Conservation (phyloP, 1,140 invertebrate genomes). For the Drosophila ficusphila region DNA sequence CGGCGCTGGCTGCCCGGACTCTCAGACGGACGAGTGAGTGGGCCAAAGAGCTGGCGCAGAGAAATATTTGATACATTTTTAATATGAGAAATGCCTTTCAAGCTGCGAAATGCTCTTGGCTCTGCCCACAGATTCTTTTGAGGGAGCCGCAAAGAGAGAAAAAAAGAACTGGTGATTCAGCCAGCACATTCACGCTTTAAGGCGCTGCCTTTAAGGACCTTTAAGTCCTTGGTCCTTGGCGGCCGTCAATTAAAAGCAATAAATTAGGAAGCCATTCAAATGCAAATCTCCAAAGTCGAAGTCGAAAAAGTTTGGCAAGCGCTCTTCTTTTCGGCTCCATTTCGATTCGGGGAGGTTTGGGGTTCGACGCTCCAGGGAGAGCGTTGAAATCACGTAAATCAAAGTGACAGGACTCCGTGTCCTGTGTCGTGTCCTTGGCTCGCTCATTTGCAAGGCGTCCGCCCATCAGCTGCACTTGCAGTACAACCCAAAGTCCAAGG, state of each 20-base stretch:
- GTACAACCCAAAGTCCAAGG: conserved; percentile 23
- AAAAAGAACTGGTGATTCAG: neutral
- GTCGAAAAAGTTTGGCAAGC: conserved; percentile 51
- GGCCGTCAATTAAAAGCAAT: conserved; percentile 65
- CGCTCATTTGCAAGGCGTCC: conserved; percentile 23
- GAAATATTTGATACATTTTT: conserved; percentile 81
- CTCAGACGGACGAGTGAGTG: conserved; percentile 16
- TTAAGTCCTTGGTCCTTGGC: conserved; percentile 40
- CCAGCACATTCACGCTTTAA: conserved; percentile 43
- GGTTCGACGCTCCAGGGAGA: neutral
- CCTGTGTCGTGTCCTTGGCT: conserved; percentile 25
- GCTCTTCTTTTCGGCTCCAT: conserved; percentile 1
- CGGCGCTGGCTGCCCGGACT: conserved; percentile 40
- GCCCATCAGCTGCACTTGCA: conserved; percentile 30
- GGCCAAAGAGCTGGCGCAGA: conserved; percentile 41
- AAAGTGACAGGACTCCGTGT: conserved; percentile 58
- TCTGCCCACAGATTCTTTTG: conserved; percentile 52
- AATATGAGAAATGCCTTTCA: conserved; percentile 80
- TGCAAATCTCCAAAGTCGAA: conserved; percentile 58
- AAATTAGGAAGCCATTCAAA: conserved; percentile 71
- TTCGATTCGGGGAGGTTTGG: no score
- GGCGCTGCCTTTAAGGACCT: conserved; percentile 5
- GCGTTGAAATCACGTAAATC: conserved; percentile 66
- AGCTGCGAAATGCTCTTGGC: conserved; percentile 59
- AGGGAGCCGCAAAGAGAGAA: conserved; percentile 2